Evolutionary conservation across 1,140 invertebrate genomes (phyloP).

Genomic region (Linepithema humile): DNA sequence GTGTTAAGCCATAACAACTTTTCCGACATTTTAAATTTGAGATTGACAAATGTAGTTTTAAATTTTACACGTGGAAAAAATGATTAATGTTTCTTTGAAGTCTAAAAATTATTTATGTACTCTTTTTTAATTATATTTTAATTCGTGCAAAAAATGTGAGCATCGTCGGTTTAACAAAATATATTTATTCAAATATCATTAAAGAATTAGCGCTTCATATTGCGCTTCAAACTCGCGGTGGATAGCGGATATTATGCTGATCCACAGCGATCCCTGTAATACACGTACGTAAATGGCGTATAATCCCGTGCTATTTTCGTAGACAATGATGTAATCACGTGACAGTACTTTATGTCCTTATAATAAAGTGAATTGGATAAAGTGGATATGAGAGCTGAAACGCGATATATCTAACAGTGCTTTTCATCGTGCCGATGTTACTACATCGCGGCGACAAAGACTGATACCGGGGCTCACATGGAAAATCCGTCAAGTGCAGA

Average conservation of each 20-base stretch:
- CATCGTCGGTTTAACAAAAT: not conserved
- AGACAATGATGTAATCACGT: not conserved
- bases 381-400: not conserved
- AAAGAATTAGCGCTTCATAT: not conserved
- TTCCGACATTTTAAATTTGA: not conserved
- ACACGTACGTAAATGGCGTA: conserved; percentile 10
- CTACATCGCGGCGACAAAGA: not conserved
- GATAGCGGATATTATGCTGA: not conserved
- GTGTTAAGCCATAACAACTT: not conserved
- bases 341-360: not conserved
- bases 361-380: conserved; percentile 30
- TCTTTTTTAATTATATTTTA: not conserved
- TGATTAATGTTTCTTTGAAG: not conserved
- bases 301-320: conserved; percentile 6
- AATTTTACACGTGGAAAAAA: not conserved
- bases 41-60: not conserved
- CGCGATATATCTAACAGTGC: not conserved
- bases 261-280: conserved; percentile 6
- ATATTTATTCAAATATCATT: not conserved
- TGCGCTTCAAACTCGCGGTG: not conserved
- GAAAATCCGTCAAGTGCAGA: not conserved
- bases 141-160: not conserved
- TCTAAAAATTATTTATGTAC: not conserved
- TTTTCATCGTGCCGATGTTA: not conserved
- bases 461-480: not conserved